Evolutionary conservation across 2,888 invertebrate genomes (phyloP).

Genomic region (Cotesia congregata): DNA sequence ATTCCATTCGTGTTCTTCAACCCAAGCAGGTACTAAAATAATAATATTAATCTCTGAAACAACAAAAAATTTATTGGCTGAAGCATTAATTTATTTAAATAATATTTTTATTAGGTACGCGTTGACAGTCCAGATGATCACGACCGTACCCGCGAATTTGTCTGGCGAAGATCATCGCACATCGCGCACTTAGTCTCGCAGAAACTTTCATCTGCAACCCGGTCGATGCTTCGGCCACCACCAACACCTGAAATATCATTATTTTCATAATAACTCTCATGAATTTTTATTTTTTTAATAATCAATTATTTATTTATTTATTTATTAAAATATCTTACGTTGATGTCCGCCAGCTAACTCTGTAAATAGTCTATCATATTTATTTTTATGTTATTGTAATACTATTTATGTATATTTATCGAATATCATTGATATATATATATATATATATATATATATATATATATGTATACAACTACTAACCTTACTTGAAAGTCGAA

Average conservation of each 20-base stretch:
- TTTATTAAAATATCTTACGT: conserved; percentile 10
- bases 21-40: conserved; percentile 81
- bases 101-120: conserved; percentile 76
- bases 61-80: too few species aligned
- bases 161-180: conserved; percentile 86
- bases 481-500: not conserved
- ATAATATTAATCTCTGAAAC: not conserved
- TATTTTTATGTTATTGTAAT: not conserved
- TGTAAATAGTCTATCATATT: conserved; percentile 26
- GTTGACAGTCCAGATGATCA: conserved; percentile 87
- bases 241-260: conserved; percentile 62
- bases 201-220: conserved; percentile 78
- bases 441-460: too few species aligned
- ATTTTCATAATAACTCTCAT: conserved; percentile 32
- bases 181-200: conserved; percentile 88
- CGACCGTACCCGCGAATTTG: conserved; percentile 86
- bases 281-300: conserved; percentile 22
- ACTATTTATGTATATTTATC: conserved; percentile 5
- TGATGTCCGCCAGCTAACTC: not conserved
- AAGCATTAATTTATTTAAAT: conserved; percentile 40
- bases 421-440: not conserved
- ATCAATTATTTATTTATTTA: conserved; percentile 33
- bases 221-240: conserved; percentile 75
- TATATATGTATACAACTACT: too few species aligned
- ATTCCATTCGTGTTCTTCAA: conserved; percentile 87